phyloP scores from a whole-genome alignment of 2,797 vertebrate species.

The Phrynocephalus vlangalii region DNA sequence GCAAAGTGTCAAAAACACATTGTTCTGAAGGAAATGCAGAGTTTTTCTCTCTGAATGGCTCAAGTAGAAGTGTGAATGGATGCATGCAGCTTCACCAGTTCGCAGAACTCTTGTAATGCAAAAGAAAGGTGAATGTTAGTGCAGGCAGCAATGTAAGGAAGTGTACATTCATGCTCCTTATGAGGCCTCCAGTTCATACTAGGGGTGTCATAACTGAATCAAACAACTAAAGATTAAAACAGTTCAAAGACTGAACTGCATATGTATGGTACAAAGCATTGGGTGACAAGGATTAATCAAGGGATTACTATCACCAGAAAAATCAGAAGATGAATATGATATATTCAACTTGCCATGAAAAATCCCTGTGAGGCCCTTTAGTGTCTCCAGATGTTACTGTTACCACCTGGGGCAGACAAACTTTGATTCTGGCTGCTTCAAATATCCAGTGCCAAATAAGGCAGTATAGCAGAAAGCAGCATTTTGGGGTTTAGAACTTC shows the following conservation, averaged over 20 bases:
- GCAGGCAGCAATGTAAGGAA: not conserved
- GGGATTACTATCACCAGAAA: not conserved
- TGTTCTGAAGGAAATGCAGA: not conserved
- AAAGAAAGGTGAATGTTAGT: not conserved
- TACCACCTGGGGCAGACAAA: not conserved
- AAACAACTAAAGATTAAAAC: not conserved
- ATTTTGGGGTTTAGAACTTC: not conserved
- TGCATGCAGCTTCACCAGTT: not conserved
- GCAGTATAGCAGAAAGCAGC: not conserved
- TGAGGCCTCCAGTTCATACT: not conserved
- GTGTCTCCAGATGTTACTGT: not conserved
- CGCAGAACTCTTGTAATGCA: not conserved
- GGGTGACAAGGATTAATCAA: not conserved
- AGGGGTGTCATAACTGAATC: not conserved
- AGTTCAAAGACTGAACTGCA: not conserved
- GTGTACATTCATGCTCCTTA: not conserved
- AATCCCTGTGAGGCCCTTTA: not conserved
- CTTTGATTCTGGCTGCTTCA: not conserved
- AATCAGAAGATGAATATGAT: not conserved
- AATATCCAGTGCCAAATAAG: not conserved
- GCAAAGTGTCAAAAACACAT: not conserved
- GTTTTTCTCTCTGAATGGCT: not conserved
- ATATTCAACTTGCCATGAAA: fast-evolving
- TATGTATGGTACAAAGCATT: not conserved
- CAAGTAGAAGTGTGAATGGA: not conserved